These are phyloP conservation scores for Iphiclides podalirius DNA, from an alignment of 2,888 invertebrate genomes.

Conservation along the genomic window DNA sequence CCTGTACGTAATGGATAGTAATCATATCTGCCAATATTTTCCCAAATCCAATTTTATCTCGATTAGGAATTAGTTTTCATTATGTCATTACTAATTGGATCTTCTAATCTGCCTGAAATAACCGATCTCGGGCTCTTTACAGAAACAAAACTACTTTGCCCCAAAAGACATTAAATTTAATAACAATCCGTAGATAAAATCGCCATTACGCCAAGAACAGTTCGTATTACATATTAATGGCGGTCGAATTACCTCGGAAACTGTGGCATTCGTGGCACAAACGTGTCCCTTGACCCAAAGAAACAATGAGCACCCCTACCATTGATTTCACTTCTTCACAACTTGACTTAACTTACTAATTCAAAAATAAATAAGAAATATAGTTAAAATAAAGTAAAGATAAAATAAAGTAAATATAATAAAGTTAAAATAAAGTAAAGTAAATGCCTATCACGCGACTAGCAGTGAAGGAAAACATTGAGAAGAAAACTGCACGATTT, in stretches of 20 bases:
- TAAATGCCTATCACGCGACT: no score
- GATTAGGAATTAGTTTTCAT: neutral
- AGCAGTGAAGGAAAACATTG: no score
- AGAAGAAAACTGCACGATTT: no score
- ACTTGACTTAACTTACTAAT: no score
- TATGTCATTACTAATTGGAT: neutral
- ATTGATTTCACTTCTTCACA: no score
- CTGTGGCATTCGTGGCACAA: conserved; percentile 15
- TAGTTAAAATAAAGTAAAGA: no score
- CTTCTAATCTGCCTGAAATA: neutral
- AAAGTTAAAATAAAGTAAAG: no score
- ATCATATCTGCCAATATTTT: neutral
- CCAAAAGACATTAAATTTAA: conserved; percentile 18
- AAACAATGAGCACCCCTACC: conserved; percentile 6
- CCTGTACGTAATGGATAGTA: neutral
- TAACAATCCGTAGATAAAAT: conserved; percentile 23
- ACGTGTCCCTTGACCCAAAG: conserved; percentile 23
- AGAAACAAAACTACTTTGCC: conserved; percentile 8
- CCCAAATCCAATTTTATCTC: no score
- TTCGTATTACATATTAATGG: conserved; percentile 24
- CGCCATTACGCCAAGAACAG: conserved; percentile 12
- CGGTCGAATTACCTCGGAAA: conserved; percentile 20
- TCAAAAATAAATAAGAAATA: no score
- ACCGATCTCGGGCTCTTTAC: neutral
- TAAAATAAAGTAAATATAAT: no score